Percentiles rank a stretch among this genome's conserved stretches.
phyloP scores from a whole-genome alignment of 2,888 invertebrate species.

The Epinotia brunnichana region DNA sequence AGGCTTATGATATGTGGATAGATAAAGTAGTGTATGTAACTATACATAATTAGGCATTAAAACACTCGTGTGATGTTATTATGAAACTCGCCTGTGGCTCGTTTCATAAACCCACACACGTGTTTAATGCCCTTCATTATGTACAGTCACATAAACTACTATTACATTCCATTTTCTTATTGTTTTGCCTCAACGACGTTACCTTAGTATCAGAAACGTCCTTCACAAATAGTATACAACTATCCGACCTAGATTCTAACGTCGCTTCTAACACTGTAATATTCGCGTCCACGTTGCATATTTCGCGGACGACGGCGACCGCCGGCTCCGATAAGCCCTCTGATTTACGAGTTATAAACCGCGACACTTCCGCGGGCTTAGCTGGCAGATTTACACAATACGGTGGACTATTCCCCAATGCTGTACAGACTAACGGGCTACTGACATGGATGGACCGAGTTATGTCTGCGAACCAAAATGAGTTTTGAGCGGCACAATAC shows the following conservation, averaged over 20 bases:
- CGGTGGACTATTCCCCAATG: conserved; percentile 45
- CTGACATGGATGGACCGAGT: conserved; percentile 28
- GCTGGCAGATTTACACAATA: conserved; percentile 64
- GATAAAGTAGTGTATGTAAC: no score
- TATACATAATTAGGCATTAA: no score
- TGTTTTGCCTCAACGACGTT: not conserved
- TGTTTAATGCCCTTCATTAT: no score
- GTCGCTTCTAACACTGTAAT: conserved; percentile 29
- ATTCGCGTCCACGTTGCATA: conserved; percentile 65
- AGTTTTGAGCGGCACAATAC: not conserved
- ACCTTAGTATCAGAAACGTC: not conserved
- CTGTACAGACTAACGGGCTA: conserved; percentile 47
- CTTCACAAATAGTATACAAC: not conserved
- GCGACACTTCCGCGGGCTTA: conserved; percentile 73
- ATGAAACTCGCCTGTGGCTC: no score
- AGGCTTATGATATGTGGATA: no score
- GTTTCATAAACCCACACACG: no score
- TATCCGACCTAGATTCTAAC: conserved; percentile 23
- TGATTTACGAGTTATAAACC: conserved; percentile 78
- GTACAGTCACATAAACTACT: no score
- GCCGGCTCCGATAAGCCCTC: conserved; percentile 73
- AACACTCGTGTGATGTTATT: no score
- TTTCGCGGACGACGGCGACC: conserved; percentile 63
- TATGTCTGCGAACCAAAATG: not conserved
- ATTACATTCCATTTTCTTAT: no score